Conservation (phyloP, 2,797 vertebrate species). For the Micrastur ruficollis region DNA sequence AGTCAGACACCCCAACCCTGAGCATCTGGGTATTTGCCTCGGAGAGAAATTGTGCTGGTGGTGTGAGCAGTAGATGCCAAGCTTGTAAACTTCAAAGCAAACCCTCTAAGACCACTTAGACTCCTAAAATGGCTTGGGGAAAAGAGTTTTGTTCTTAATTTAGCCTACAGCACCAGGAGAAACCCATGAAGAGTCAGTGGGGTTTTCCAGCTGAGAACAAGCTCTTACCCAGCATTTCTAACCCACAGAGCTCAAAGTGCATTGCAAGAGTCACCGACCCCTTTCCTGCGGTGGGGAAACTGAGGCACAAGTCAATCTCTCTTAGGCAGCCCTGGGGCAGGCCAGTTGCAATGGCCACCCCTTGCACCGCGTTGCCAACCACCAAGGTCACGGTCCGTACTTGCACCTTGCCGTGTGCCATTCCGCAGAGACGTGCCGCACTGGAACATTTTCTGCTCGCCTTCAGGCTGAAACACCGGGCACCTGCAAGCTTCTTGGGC, state of each 20-base stretch:
- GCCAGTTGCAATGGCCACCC: fast-evolving
- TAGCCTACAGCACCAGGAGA: background rate
- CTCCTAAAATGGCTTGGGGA: background rate
- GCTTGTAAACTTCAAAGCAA: background rate
- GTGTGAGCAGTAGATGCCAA: background rate
- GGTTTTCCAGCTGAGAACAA: background rate
- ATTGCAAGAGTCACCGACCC: background rate
- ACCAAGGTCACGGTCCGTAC: background rate
- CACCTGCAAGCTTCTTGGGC: background rate
- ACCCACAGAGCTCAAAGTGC: background rate
- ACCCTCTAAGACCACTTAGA: background rate
- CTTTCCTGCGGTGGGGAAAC: background rate
- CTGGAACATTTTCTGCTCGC: background rate
- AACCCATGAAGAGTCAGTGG: background rate
- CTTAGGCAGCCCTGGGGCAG: background rate
- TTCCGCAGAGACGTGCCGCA: fast-evolving
- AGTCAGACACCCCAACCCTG: background rate
- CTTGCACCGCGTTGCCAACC: fast-evolving
- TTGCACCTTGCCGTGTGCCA: background rate
- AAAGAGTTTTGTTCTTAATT: background rate
- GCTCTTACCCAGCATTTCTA: background rate
- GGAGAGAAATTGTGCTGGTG: fast-evolving
- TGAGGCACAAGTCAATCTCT: background rate
- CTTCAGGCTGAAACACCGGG: background rate
- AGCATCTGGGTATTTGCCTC: background rate